A percentile compares a stretch with the other conserved stretches of the same genome.
Evolutionary conservation across 2,113 vertebrate species (phyloP).

Genomic region (Emydocephalus ijimae): DNA sequence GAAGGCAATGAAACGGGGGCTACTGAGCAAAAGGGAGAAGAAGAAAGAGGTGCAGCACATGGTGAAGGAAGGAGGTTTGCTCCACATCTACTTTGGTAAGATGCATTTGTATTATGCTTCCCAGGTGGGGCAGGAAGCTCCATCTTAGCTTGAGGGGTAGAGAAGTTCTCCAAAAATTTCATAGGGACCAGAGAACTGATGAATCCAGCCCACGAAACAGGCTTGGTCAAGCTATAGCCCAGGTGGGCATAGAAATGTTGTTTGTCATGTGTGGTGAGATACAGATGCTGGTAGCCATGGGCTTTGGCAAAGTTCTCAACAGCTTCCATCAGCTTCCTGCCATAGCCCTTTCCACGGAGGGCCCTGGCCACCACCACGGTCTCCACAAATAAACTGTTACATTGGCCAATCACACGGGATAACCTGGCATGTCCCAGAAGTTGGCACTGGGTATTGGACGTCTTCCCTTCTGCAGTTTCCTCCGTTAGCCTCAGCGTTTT

Average conservation of each 20-base stretch:
- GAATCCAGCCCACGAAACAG: conserved; percentile 83
- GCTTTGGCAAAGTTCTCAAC: conserved; percentile 77
- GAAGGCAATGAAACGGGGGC: neutral
- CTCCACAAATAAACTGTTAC: conserved; percentile 83
- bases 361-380: conserved; percentile 83
- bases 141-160: conserved; percentile 25
- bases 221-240: conserved; percentile 78
- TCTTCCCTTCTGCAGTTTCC: neutral
- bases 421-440: conserved; percentile 87
- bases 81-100: neutral
- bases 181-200: conserved; percentile 72
- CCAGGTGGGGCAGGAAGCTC: neutral
- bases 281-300: conserved; percentile 76
- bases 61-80: neutral
- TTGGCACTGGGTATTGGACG: conserved; percentile 37
- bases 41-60: neutral
- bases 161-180: conserved; percentile 74
- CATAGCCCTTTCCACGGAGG: conserved; percentile 84
- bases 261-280: conserved; percentile 91
- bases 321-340: conserved; percentile 85
- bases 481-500: conserved; percentile 18
- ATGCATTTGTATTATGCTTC: neutral
- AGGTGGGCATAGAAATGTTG: conserved; percentile 89
- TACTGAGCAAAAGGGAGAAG: neutral
- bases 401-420: conserved; percentile 75